Evolutionary conservation across 2,888 invertebrate genomes (phyloP).

Genomic region (Polia nebulosa): DNA sequence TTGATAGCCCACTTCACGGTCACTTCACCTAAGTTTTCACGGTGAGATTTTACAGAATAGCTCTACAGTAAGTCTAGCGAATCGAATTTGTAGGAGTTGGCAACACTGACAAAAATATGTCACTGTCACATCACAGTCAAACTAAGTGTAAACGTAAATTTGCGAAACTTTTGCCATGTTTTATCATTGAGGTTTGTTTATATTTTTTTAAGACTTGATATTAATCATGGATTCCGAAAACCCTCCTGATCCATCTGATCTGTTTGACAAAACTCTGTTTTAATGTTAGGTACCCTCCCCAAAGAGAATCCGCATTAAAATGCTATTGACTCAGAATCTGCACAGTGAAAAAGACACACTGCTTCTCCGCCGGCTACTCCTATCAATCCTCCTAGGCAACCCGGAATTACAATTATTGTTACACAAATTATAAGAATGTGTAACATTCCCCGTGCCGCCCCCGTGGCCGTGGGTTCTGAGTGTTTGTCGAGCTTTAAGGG

Average conservation of each 20-base stretch:
- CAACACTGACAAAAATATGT: too few species aligned
- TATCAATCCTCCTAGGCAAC: neutral
- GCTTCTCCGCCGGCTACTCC: neutral
- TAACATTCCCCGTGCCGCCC: too few species aligned
- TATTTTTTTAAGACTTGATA: neutral
- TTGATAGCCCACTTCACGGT: too few species aligned
- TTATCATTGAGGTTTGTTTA: neutral
- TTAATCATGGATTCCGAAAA: neutral
- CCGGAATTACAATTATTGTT: neutral
- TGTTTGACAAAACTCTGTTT: neutral
- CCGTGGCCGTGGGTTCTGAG: neutral
- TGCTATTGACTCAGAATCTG: neutral
- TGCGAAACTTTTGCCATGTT: too few species aligned
- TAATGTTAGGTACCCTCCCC: neutral
- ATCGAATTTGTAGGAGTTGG: too few species aligned
- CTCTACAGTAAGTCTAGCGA: too few species aligned
- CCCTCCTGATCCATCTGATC: neutral
- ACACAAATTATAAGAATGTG: too few species aligned
- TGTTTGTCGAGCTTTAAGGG: neutral
- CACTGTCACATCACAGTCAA: too few species aligned
- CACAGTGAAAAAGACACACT: neutral
- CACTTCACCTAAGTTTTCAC: too few species aligned
- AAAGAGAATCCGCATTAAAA: neutral
- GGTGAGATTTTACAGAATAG: too few species aligned
- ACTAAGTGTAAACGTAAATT: too few species aligned